These are phyloP conservation scores for Lithophane leautieri DNA, from an alignment of 2,888 invertebrate genomes.

Conservation along the genomic window DNA sequence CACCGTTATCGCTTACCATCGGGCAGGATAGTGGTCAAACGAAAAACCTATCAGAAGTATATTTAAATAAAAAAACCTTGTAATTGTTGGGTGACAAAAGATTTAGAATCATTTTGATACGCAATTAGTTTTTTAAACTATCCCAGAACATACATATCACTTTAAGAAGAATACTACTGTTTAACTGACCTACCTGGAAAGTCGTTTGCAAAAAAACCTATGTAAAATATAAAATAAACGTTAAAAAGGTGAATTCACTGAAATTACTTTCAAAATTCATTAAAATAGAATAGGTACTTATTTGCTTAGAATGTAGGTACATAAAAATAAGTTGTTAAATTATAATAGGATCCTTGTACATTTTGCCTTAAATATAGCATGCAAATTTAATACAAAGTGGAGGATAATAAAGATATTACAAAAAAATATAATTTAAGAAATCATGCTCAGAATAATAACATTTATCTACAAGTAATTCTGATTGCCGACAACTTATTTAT, in stretches of 20 bases:
- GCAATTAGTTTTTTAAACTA: not conserved
- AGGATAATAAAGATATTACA: no score
- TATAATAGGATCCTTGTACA: no score
- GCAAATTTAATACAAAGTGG: no score
- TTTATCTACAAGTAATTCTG: no score
- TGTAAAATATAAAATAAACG: not conserved
- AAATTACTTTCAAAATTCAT: no score
- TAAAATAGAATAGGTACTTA: no score
- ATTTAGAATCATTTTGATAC: not conserved
- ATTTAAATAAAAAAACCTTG: not conserved
- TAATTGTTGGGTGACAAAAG: not conserved
- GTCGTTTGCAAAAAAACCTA: not conserved
- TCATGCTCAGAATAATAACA: no score
- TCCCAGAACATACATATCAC: not conserved
- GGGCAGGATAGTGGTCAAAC: not conserved
- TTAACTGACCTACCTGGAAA: not conserved
- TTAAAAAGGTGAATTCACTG: not conserved
- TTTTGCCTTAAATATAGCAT: no score
- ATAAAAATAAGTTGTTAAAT: no score
- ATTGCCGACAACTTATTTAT: slow-evolving; percentile 22
- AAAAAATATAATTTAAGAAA: no score
- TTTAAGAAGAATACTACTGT: not conserved
- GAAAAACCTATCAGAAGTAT: not conserved
- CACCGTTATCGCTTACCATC: not conserved
- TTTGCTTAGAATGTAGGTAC: no score